phyloP scores from a whole-genome alignment of 2,888 invertebrate species.

The Drosophila histrio region DNA sequence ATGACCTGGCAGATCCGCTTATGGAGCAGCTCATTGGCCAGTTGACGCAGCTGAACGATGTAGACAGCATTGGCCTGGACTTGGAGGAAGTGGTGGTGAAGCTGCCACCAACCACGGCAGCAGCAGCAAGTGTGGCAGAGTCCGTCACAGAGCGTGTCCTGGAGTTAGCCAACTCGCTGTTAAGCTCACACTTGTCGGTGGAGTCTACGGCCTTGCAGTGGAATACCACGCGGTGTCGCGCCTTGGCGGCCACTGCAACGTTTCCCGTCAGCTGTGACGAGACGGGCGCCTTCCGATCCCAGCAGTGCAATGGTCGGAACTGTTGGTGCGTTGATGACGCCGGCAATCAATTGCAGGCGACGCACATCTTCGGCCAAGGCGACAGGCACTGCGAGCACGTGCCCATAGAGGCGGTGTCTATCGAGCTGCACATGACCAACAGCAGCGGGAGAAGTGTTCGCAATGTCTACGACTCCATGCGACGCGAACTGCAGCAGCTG shows the following conservation, averaged over 20 bases:
- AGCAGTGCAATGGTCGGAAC: slow-evolving; percentile 88
- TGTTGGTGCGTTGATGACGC: slow-evolving; percentile 96
- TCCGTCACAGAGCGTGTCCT: slow-evolving; percentile 75
- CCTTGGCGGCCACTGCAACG: slow-evolving; percentile 82
- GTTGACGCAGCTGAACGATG: slow-evolving; percentile 86
- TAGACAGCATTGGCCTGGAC: slow-evolving; percentile 59
- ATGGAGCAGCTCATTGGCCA: slow-evolving; percentile 90
- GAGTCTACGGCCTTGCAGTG: slow-evolving; percentile 68
- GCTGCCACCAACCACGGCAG: slow-evolving; percentile 15
- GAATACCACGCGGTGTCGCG: slow-evolving; percentile 84
- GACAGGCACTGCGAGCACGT: slow-evolving; percentile 87
- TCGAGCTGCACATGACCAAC: slow-evolving; percentile 90
- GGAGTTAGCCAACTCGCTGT: slow-evolving; percentile 79
- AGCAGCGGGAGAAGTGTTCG: slow-evolving; percentile 85
- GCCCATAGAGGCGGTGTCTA: slow-evolving; percentile 90
- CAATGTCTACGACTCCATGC: slow-evolving; percentile 85
- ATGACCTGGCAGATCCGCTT: slow-evolving; percentile 84
- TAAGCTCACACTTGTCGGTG: slow-evolving; percentile 83
- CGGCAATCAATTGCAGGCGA: slow-evolving; percentile 88
- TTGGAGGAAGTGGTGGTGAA: slow-evolving; percentile 64
- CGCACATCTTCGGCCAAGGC: slow-evolving; percentile 86
- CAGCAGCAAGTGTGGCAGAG: slow-evolving; percentile 32
- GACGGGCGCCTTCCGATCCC: slow-evolving; percentile 89
- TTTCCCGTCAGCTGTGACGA: slow-evolving; percentile 87
- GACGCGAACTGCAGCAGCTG: slow-evolving; percentile 81